Base-by-base conservation (phyloP, 2,113 vertebrate species). In the Tonatia bakeri region DNA sequence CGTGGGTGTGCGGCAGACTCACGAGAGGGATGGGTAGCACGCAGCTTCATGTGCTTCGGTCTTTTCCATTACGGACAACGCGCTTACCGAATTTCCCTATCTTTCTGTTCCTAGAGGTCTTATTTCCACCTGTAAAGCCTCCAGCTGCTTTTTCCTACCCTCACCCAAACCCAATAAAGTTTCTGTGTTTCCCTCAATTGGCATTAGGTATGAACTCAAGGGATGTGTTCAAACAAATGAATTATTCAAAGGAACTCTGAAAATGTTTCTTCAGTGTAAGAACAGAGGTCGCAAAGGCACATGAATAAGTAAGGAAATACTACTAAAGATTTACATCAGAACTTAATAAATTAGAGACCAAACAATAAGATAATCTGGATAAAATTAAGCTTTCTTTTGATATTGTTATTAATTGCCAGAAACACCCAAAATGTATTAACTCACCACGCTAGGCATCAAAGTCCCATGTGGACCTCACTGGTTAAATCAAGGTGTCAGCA, bases 381-480 rank as follows among this genome's bases (percentile, higher is more conserved):
- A 84, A 52, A 75, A 75, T 38, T 54, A 31, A 94, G 28, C 65
- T 90, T 90, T 11, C 38, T 94, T 26, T 54, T 50, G 24, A 50
- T 72, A 14, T 5, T 93, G 8, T 70, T 92, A 81, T 28, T 47
- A 56, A 67, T 5, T 86, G 24, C 31, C 52, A 84, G 17, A 87
- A 64, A 61, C 2, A 73, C n/a, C 8, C 64, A 67, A 52, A 67
- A 56, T 47, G 16, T 75, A 64, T 50, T 59, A 70, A 7, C 36
- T 90, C 54, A 40, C 12, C 52, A 1, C 38, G 31, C 4, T n/a
- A 14, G 45, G 28, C 8, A 20, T 76, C 36, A 31, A 84, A 65
- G 19, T 77, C 26, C 3, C 20, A 20, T 20, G 13, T 4, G 15
- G 8, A 0, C 47, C 26, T 80, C 17, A 3, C 5, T 40, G 26